Evolutionary conservation across 2,888 invertebrate genomes (phyloP), one percentile per base, ranked within the genome.

Genomic region (Ametastegia equiseti): DNA sequence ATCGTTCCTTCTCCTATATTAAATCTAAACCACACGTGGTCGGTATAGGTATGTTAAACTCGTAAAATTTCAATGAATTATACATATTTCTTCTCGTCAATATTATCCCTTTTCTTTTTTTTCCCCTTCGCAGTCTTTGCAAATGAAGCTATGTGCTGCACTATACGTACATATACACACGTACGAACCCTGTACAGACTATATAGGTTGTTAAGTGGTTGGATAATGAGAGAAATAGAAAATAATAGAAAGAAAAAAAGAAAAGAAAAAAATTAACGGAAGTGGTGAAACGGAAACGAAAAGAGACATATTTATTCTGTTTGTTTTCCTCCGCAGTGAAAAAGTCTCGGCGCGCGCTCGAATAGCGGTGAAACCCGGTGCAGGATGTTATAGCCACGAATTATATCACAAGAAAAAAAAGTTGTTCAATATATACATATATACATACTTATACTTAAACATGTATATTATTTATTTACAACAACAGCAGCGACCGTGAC

Each of bases 281-380:
- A 42, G 69, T 67, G 36, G 69, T 42, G 45, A 71, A 71, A 71
- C 69, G 69, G 69, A 71, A 71, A 71, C 45, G 30, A 71, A 47
- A n/a, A 45, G 71, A 9, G 45, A 27, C 27, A 45, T 36, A 65
- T 65, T 9, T 19, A 65, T 19, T 65, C 15, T 15, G 65, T 65
- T 65, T 39, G 65, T 65, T 65, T 65, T 65, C 5, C 39, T 65
- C 39, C 15, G 5, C 9, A 65, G 65, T 36, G 65, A 65, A n/a
- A 65, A 39, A 65, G 36, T 54, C 5, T 5, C 42, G 27, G 27
- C 27, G 23, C 47, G 4, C 57, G 13, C 13, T 19, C 27, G 19
- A 23, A 7, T 9, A 60, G 30, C 30, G 13, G 60, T 23, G 9
- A 30, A 30, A 60, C 60, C 27, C 11, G 27, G 27, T 7, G n/a